Percentiles rank a stretch among this genome's conserved stretches.
phyloP scores from a whole-genome alignment of 1,140 invertebrate species.

The Drosophila repletoides region DNA sequence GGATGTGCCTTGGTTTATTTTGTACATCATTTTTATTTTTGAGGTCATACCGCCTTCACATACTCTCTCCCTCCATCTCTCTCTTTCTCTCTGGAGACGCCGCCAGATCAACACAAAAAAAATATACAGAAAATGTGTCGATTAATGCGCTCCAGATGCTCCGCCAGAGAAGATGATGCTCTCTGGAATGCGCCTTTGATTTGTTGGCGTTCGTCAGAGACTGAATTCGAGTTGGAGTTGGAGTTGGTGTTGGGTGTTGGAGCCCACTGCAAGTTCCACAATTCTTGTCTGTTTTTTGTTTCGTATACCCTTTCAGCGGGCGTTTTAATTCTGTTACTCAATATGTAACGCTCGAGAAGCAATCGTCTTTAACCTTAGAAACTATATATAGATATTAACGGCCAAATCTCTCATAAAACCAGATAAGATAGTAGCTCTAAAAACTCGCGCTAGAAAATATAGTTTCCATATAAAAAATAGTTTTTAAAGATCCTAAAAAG shows the following conservation, averaged over 20 bases:
- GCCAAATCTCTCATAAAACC: too few relatives aligned
- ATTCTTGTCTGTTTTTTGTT: not conserved
- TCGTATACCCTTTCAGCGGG: too few relatives aligned
- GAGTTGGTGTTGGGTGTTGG: slow-evolving; percentile 30
- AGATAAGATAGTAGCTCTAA: too few relatives aligned
- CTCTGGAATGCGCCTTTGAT: slow-evolving; percentile 75
- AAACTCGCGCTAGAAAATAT: too few relatives aligned
- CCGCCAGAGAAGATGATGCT: slow-evolving; percentile 39
- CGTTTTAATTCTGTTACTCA: too few relatives aligned
- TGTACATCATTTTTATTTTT: not conserved
- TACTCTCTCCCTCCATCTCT: not conserved
- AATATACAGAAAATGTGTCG: slow-evolving; percentile 62
- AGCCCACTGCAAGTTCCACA: slow-evolving; percentile 25
- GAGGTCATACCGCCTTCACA: not conserved
- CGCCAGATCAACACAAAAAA: slow-evolving; percentile 59
- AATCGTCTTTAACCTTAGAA: too few relatives aligned
- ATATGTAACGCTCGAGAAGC: too few relatives aligned
- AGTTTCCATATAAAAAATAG: too few relatives aligned
- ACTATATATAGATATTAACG: too few relatives aligned
- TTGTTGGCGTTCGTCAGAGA: slow-evolving; percentile 57
- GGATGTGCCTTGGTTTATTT: slow-evolving; percentile 61
- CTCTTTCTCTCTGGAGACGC: slow-evolving; percentile 14
- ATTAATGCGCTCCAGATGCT: slow-evolving; percentile 80
- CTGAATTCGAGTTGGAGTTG: not conserved
- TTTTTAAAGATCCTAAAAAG: too few relatives aligned